Base-by-base conservation (phyloP, 2,888 invertebrate genomes). In the Hanleya hanleyi region DNA sequence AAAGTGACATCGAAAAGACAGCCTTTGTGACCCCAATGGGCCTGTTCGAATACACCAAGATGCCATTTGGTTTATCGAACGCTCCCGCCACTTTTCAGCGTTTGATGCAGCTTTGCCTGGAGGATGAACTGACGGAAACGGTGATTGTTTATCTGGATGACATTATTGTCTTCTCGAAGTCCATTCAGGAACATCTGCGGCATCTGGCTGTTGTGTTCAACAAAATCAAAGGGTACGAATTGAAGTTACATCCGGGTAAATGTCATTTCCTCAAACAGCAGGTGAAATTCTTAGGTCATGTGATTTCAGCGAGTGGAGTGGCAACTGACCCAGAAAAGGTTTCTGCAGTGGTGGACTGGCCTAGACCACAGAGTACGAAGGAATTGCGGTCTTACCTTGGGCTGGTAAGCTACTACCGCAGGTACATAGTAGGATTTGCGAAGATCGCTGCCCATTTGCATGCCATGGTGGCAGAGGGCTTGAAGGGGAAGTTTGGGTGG, bases 191-290 rank as follows among this genome's bases (percentile, higher is more conserved):
- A 1, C 65, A 64, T 64, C 26, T 64, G 2, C 2, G 35, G 4
- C 3, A 1, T 15, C 26, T 64, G 15, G 57, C 6, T 9, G 69
- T 47, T 36, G 35, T 57, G n/a, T 57, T 50, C 3, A 7, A n/a
- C 1, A 9, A 57, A n/a, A 15, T 69, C n/a, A 5, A 22, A 18
- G 18, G 18, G 4, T 6, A 29, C 1, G 73, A 69, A 15, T 50
- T 73, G 12, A 73, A 51, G 15, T 7, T 73, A 1, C 32, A 33
- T 1, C 69, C 69, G 2, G 61, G 57, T 18, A 65, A 64, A 67
- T 73, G 73, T 41, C n/a, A 69, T 33, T 51, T 73, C n/a, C 65
- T 69, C 37, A 26, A 65, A 38, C n/a, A 32, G 9, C 36, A 69
- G 15, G 66, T 73, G 22, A 18, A 29, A 1, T 73, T 65, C 36